A percentile compares a stretch with the other conserved stretches of the same genome.
Evolutionary conservation across 2,888 invertebrate species (phyloP).

Genomic region (Hypomecis punctinalis): DNA sequence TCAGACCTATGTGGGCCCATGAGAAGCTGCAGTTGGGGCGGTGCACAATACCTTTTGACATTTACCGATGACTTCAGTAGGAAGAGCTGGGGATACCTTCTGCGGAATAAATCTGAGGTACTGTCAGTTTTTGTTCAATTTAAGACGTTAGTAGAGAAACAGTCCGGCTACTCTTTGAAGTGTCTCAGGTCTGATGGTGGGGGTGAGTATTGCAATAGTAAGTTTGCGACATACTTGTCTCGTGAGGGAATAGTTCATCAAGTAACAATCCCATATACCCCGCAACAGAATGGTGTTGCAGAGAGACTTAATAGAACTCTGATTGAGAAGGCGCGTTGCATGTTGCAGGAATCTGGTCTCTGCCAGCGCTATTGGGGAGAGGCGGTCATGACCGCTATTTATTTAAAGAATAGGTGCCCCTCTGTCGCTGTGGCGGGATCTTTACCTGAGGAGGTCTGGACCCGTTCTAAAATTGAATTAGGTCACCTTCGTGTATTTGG

Average conservation of each 20-base stretch:
- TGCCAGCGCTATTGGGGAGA: too few species aligned
- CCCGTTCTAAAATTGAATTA: constrained; percentile 1
- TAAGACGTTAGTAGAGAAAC: background rate
- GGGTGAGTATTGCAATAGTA: constrained; percentile 16
- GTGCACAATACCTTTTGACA: constrained; percentile 1
- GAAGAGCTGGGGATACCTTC: constrained; percentile 1
- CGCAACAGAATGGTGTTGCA: too few species aligned
- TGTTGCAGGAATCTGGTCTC: too few species aligned
- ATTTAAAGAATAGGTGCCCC: constrained; percentile 21
- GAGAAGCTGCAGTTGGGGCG: background rate
- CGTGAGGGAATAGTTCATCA: constrained; percentile 15
- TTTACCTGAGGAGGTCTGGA: constrained; percentile 16
- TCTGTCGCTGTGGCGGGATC: constrained; percentile 4
- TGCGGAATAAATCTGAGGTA: background rate
- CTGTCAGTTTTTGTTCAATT: background rate
- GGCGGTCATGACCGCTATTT: constrained; percentile 19
- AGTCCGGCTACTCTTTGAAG: too few species aligned
- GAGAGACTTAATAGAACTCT: too few species aligned
- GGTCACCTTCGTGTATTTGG: constrained; percentile 5
- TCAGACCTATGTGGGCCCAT: background rate
- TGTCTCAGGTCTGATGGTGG: constrained; percentile 16
- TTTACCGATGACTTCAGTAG: background rate
- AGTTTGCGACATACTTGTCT: background rate
- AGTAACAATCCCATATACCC: background rate
- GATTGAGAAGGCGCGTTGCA: too few species aligned